Conservation (phyloP, 2,797 vertebrate species). For the Gymnopithys bicolor region DNA sequence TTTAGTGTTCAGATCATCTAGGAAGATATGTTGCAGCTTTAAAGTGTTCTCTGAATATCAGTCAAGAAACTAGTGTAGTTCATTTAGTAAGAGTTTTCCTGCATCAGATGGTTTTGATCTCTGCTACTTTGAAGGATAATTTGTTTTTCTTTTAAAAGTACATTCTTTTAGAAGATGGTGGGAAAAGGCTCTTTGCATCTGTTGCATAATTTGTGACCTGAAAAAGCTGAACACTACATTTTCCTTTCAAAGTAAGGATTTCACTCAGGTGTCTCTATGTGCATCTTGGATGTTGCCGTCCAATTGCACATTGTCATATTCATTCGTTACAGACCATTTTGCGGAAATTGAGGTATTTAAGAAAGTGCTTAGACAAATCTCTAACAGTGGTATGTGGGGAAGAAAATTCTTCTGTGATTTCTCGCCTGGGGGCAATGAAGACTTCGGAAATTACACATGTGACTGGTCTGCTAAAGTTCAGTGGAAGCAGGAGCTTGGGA, state of each 20-base stretch:
- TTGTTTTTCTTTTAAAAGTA: neutral
- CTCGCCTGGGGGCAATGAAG: neutral
- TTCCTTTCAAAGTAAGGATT: neutral
- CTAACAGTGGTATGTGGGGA: rapidly evolving
- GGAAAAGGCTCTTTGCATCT: neutral
- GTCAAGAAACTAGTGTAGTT: neutral
- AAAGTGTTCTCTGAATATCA: neutral
- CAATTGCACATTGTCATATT: neutral
- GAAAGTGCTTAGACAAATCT: neutral
- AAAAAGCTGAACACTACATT: neutral
- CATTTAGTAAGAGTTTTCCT: neutral
- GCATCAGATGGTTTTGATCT: neutral
- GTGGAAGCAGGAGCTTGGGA: neutral
- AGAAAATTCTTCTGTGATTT: neutral
- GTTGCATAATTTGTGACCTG: neutral
- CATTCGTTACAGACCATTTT: neutral
- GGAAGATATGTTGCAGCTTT: neutral
- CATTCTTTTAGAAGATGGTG: neutral
- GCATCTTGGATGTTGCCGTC: neutral
- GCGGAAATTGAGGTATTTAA: neutral
- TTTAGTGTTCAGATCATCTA: neutral
- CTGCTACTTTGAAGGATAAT: neutral
- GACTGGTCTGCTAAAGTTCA: neutral
- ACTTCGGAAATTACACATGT: neutral
- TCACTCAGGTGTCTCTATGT: neutral